A percentile compares a stretch with the other conserved stretches of the same genome.
Evolutionary conservation across 2,113 vertebrate species (phyloP).

Genomic region (Platysternon megacephalum): DNA sequence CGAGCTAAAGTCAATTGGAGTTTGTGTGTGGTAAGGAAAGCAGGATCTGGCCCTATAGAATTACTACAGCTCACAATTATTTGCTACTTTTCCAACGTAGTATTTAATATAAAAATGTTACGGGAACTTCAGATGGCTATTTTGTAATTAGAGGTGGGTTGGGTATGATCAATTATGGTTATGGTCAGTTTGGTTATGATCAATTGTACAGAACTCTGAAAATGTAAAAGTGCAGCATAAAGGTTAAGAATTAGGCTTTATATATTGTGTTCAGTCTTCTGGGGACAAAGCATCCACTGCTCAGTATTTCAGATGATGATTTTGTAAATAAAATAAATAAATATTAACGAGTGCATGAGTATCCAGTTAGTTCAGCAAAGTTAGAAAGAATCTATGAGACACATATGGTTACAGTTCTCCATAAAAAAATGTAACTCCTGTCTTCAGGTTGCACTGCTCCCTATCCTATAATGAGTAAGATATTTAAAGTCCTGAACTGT

Average conservation of each 20-base stretch:
- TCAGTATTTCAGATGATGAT: rapidly evolving
- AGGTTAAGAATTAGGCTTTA: rapidly evolving
- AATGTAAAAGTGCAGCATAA: rapidly evolving
- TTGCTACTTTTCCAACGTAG: not conserved
- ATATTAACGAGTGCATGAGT: not conserved
- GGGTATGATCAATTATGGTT: not conserved
- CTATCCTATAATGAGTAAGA: conserved; percentile 78
- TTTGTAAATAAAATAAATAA: rapidly evolving
- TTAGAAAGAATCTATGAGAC: not conserved
- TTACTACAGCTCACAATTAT: not conserved
- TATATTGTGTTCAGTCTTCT: rapidly evolving
- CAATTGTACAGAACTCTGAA: rapidly evolving
- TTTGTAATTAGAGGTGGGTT: not conserved
- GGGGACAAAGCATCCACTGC: rapidly evolving
- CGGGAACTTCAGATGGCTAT: rapidly evolving
- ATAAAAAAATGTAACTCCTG: conserved; percentile 69
- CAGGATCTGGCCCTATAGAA: not conserved
- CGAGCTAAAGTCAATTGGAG: rapidly evolving
- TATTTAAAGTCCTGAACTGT: conserved; percentile 79
- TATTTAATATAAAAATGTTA: not conserved
- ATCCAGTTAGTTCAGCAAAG: conserved; percentile 16
- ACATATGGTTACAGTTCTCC: conserved; percentile 45
- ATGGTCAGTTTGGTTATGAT: not conserved
- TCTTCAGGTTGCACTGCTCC: conserved; percentile 61
- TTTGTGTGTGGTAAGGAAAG: not conserved